Conservation (phyloP, 1,140 invertebrate species). For the Goniozus legneri region DNA sequence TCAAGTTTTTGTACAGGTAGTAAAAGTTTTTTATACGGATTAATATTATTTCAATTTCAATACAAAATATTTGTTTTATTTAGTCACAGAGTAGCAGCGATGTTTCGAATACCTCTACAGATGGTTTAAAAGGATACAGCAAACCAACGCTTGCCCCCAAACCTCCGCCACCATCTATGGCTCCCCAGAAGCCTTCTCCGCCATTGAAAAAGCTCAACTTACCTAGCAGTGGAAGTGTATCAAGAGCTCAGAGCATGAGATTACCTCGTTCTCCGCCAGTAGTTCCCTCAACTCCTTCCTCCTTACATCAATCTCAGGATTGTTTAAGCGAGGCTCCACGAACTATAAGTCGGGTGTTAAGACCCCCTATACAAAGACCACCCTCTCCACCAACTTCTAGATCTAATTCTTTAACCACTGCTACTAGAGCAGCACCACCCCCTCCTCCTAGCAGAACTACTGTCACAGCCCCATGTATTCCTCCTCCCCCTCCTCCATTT, state of each 20-base stretch:
- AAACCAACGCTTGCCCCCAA: conserved; percentile 58
- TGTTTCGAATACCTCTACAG: conserved; percentile 17
- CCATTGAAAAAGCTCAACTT: conserved; percentile 51
- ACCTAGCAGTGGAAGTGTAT: conserved; percentile 40
- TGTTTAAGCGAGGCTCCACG: conserved; percentile 44
- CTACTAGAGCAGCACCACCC: conserved; percentile 37
- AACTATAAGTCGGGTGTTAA: conserved; percentile 36
- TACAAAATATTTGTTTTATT: conserved; percentile 14
- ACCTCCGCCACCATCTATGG: conserved; percentile 41
- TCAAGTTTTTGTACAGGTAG: conserved; percentile 36
- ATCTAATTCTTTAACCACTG: conserved; percentile 8
- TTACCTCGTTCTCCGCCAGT: conserved; percentile 54
- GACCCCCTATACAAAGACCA: conserved; percentile 45
- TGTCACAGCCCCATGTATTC: conserved; percentile 42
- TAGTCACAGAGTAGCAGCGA: conserved; percentile 2
- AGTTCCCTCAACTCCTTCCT: conserved; percentile 39
- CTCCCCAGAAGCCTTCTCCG: conserved; percentile 51
- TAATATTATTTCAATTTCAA: too few relatives aligned
- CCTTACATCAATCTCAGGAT: conserved; percentile 57
- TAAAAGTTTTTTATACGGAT: too few relatives aligned
- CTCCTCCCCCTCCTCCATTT: conserved; percentile 47
- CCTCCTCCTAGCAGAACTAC: conserved; percentile 43
- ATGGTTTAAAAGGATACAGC: conserved; percentile 44
- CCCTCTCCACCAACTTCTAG: conserved; percentile 48
- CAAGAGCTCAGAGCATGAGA: conserved; percentile 58